These are phyloP conservation scores for Congeria kusceri DNA, from an alignment of 2,888 invertebrate genomes.

Conservation along the genomic window DNA sequence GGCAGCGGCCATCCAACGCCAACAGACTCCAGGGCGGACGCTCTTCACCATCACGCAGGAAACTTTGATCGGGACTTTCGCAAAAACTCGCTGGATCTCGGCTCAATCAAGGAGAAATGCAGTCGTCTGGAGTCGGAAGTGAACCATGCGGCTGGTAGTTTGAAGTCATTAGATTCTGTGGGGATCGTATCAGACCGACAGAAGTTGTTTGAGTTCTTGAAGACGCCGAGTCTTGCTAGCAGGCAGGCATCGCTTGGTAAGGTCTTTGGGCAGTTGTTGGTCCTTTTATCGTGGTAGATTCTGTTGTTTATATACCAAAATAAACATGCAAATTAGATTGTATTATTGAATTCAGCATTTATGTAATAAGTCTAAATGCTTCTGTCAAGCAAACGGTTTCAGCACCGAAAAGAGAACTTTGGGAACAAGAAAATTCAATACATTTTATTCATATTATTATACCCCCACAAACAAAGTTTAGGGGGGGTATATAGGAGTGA, in stretches of 20 bases:
- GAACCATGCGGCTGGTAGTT: constrained; percentile 25
- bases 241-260: constrained; percentile 62
- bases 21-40: neutral
- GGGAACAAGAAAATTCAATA: too few relatives aligned
- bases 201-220: constrained; percentile 66
- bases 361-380: too few relatives aligned
- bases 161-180: constrained; percentile 1
- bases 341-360: too few relatives aligned
- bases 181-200: constrained; percentile 44
- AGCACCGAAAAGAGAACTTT: too few relatives aligned
- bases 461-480: too few relatives aligned
- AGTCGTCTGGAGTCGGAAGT: constrained; percentile 43
- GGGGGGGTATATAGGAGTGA: too few relatives aligned
- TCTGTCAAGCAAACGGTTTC: too few relatives aligned
- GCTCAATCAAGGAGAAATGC: constrained; percentile 56
- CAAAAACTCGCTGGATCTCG: constrained; percentile 53
- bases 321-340: too few relatives aligned
- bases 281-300: too few relatives aligned
- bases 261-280: too few relatives aligned
- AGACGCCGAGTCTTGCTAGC: constrained; percentile 68
- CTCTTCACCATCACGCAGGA: neutral
- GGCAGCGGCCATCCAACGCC: neutral
- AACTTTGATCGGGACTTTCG: constrained; percentile 28
- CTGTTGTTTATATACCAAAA: too few relatives aligned
- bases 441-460: too few relatives aligned